phyloP scores from a whole-genome alignment of 2,888 invertebrate species.

The Onchidella celtica region DNA sequence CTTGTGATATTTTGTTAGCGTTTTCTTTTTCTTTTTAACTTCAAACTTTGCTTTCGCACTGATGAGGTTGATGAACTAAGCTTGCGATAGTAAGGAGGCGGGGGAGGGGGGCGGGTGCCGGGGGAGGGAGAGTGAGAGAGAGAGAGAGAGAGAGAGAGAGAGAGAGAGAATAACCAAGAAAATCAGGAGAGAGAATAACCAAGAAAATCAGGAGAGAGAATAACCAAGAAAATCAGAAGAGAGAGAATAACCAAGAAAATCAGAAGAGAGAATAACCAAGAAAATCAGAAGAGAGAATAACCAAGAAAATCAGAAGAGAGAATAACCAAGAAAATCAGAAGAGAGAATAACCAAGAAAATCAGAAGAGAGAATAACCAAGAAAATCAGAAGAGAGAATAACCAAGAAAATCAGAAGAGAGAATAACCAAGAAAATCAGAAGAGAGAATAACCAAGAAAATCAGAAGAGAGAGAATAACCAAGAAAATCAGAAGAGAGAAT shows the following conservation, averaged over 20 bases:
- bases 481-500: too few species aligned
- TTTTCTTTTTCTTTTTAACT: too few species aligned
- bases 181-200: background rate
- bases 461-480: too few species aligned
- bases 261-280: background rate
- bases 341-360: background rate
- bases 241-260: background rate
- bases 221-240: background rate
- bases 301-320: background rate
- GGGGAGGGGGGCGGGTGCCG: background rate
- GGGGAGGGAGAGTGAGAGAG: background rate
- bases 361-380: background rate
- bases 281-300: background rate
- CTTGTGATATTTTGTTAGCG: too few species aligned
- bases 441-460: too few species aligned
- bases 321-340: background rate
- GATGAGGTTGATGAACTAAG: too few species aligned
- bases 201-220: background rate
- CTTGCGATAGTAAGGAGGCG: background rate
- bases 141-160: constrained; percentile 32
- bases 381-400: background rate
- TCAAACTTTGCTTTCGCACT: too few species aligned
- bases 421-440: too few species aligned
- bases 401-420: too few species aligned
- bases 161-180: constrained; percentile 16